Conservation (phyloP, 2,797 vertebrate genomes). For the Morelia viridis region DNA sequence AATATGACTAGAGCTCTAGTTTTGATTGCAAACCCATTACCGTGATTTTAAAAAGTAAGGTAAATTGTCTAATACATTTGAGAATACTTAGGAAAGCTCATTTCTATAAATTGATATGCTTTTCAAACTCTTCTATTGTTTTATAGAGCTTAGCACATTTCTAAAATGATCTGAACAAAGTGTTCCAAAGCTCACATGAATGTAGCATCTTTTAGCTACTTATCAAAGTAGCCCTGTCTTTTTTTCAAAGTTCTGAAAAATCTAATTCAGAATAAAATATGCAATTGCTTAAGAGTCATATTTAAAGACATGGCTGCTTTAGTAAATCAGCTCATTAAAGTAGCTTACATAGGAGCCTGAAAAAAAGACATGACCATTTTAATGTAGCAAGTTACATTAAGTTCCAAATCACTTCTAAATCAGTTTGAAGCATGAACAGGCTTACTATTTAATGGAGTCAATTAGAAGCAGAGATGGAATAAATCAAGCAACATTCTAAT, state of each 20-base stretch:
- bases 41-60: too few species aligned
- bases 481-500: too few species aligned
- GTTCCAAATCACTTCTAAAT: background rate
- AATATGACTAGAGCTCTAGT: too few species aligned
- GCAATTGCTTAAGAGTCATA: background rate
- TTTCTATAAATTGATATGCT: background rate
- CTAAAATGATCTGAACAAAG: background rate
- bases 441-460: background rate
- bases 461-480: background rate
- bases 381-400: background rate
- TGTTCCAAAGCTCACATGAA: background rate
- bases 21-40: too few species aligned
- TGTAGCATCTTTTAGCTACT: background rate
- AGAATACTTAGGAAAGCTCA: background rate
- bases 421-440: background rate
- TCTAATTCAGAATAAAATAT: background rate
- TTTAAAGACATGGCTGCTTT: background rate
- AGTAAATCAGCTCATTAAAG: background rate
- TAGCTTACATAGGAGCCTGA: background rate
- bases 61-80: background rate
- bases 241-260: background rate
- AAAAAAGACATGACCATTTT: background rate
- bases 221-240: background rate
- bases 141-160: background rate
- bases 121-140: background rate